A percentile compares a stretch with the other conserved stretches of the same genome.
Evolutionary conservation across 1,140 invertebrate genomes (phyloP).

Genomic region (Drosophila ananassae): DNA sequence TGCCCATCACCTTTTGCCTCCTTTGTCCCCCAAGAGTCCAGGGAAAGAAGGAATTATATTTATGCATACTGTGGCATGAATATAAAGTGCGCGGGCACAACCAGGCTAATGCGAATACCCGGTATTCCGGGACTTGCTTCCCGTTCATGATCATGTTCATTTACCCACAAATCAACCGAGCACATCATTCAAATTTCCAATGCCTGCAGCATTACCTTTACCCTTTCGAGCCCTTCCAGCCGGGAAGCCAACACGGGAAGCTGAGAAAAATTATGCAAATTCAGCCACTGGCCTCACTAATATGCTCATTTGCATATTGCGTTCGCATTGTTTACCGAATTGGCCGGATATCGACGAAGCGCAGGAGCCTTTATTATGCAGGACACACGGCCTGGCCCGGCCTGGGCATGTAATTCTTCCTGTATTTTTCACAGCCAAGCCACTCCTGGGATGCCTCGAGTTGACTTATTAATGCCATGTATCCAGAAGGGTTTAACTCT

Average conservation of each 20-base stretch:
- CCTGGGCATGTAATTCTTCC: constrained; percentile 60
- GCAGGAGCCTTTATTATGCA: constrained; percentile 61
- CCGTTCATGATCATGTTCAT: constrained; percentile 15
- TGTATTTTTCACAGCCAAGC: constrained; percentile 47
- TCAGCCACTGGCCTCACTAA: constrained; percentile 47
- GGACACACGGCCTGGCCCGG: constrained; percentile 40
- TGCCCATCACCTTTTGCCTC: too few relatives aligned
- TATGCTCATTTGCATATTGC: constrained; percentile 74
- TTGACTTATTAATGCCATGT: constrained; percentile 75
- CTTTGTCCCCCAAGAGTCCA: background rate
- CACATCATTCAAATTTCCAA: constrained; percentile 44
- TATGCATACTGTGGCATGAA: constrained; percentile 65
- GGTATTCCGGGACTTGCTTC: background rate
- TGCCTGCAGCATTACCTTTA: constrained; percentile 26
- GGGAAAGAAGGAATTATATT: constrained; percentile 59
- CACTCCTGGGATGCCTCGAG: constrained; percentile 32
- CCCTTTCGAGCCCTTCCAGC: constrained; percentile 32
- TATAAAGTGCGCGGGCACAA: constrained; percentile 50
- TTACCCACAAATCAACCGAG: constrained; percentile 36
- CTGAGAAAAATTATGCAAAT: constrained; percentile 69
- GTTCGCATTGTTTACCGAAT: constrained; percentile 70
- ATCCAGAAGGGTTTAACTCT: constrained; percentile 55
- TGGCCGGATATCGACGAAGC: constrained; percentile 40
- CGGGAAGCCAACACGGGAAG: constrained; percentile 9
- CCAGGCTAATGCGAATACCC: constrained; percentile 27